Evolutionary conservation across 2,113 vertebrate genomes (phyloP).

Genomic region (Pristiophorus japonicus): DNA sequence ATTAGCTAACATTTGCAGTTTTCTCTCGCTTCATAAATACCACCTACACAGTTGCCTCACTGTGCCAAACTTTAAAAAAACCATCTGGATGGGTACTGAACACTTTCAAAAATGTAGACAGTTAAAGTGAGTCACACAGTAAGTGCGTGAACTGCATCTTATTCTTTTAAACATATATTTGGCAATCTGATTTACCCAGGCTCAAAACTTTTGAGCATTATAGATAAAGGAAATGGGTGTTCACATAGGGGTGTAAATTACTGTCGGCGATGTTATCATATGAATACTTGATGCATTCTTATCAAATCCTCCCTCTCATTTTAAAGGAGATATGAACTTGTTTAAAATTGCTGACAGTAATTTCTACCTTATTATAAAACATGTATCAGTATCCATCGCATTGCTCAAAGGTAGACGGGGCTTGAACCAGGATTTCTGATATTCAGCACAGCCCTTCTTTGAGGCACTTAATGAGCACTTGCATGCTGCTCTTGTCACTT

Average conservation of each 20-base stretch:
- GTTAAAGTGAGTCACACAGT: background rate
- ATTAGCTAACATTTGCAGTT: slow-evolving; percentile 22
- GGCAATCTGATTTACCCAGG: background rate
- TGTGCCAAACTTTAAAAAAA: background rate
- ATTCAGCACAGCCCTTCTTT: background rate
- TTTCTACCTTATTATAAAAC: background rate
- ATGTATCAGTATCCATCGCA: background rate
- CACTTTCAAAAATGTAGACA: background rate
- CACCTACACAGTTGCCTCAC: background rate
- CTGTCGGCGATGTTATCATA: background rate
- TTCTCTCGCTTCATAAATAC: background rate
- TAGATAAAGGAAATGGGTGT: background rate
- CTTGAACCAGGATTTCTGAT: background rate
- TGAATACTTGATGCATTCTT: background rate
- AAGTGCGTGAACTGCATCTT: background rate
- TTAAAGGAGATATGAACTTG: background rate
- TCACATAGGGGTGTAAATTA: background rate
- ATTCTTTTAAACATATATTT: background rate
- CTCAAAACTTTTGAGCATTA: background rate
- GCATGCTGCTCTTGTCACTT: background rate
- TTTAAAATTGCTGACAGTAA: background rate
- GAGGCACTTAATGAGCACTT: background rate
- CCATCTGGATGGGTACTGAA: background rate
- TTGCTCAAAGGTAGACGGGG: background rate
- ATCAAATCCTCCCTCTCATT: background rate